Base-by-base conservation (phyloP, 2,888 invertebrate species). In the Apotomis betuletana region DNA sequence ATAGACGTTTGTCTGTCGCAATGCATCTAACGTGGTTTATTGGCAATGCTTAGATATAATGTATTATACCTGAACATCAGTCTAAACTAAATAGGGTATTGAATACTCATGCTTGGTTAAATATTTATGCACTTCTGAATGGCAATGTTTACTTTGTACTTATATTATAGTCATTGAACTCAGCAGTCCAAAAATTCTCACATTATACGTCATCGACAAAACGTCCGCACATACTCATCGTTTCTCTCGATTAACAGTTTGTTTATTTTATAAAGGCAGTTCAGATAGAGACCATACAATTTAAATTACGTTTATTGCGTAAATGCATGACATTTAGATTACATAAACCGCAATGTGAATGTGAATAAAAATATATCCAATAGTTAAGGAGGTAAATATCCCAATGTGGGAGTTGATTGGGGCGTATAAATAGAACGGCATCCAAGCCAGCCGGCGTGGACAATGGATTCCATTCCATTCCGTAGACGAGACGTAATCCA, bases 381-480 rank as follows among this genome's bases (percentile, higher is more conserved):
- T 67, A 72, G 79, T 79, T 78, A 73, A 77, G 80, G 80, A 83
- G 81, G 80, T 84, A 85, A 84, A 85, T 84, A 84, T 81, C 78
- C 78, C 78, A 82, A 84, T 84, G 86, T 83, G 77, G 83, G 78
- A 83, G 84, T 85, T 84, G 88, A 88, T 88, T 86, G 86, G 83
- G 81, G 79, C 74, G 78, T 91, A 92, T 90, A 88, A 90, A 92
- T 92, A 92, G 92, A 81, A 77, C 77, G 87, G 87, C 85, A 87
- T 87, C 83, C 84, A 75, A 76, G 82, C 81, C 78, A 81, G 77
- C 78, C 83, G 81, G 79, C 85, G 85, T 87, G 90, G 91, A 91
- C 92, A 91, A 91, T 90, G 88, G 90, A 91, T 90, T 90, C 90
- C 88, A 91, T 90, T 90, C 90, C 88, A 68, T 72, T 70, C 90